Base-by-base conservation (phyloP, 2,113 vertebrate species). In the Actenoides hombroni region DNA sequence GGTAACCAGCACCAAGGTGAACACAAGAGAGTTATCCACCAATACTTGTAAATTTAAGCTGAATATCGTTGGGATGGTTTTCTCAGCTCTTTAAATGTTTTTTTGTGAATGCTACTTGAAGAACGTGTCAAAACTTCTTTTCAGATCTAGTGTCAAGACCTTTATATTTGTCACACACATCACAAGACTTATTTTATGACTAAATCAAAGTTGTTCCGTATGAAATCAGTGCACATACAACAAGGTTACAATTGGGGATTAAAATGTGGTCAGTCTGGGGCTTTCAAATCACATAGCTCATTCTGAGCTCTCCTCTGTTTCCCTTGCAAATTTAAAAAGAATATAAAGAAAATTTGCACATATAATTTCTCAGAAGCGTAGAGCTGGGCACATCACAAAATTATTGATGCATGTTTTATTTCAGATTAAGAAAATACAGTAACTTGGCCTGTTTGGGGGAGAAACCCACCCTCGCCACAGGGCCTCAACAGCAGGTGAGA, bases 381-480 rank as follows among this genome's bases (percentile, higher is more conserved):
- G n/a, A n/a, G 29, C 21, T 3, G 3, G 59, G 19, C n/a, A 42
- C 29, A 20, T 28, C 31, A 37, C 37, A 67, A 61, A 94, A 53
- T 35, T 53, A 28, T 10, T 44, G 31, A 31, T 71, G 4, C 4
- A 1, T 33, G 37, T 39, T 90, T 60, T 61, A 10, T 39, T 74
- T 74, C 16, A 65, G 17, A 15, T 29, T 63, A 79, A 86, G 57
- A 48, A 81, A 84, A n/a, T n/a, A 25, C 1, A 2, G 33, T 26
- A 5, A 3, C 3, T 17, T 2, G 1, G 10, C 51, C 25, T 48
- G 26, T 2, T 54, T 18, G 9, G 28, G 16, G 12, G 4, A 2
- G 7, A 56, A 42, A 29, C 16, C 59, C 46, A 35, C 57, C 39
- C n/a, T 26, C 28, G 63, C 44, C 5, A 0, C 54, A 20, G 1